These are phyloP conservation scores for Dendrolimus pini DNA, from an alignment of 2,888 invertebrate species.

Conservation along the genomic window DNA sequence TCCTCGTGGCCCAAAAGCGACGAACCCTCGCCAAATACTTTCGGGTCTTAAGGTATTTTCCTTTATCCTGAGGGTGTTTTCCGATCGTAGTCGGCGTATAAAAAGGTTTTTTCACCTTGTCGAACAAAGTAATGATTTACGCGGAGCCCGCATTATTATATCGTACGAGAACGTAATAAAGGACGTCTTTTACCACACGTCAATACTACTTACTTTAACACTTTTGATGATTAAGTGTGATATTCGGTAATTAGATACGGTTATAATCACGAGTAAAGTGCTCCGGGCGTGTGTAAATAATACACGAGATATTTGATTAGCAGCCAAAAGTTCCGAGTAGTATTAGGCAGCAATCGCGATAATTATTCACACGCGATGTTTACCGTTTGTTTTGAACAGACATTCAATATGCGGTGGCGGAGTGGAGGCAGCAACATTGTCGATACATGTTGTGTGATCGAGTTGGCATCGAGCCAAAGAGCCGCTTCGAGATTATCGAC, in stretches of 20 bases:
- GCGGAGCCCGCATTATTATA: slow-evolving; percentile 12
- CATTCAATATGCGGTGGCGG: slow-evolving; percentile 37
- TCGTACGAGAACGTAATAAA: slow-evolving; percentile 15
- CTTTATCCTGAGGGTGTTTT: slow-evolving; percentile 36
- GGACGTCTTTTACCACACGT: slow-evolving; percentile 10
- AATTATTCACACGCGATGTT: slow-evolving; percentile 19
- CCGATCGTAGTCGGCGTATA: slow-evolving; percentile 28
- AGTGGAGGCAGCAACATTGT: slow-evolving; percentile 37
- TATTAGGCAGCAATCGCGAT: slow-evolving; percentile 37
- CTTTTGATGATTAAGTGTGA: slow-evolving; percentile 17
- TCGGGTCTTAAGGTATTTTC: slow-evolving; percentile 40
- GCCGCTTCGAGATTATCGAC: slow-evolving; percentile 45
- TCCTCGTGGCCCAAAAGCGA: slow-evolving; percentile 38
- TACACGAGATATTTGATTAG: slow-evolving; percentile 52
- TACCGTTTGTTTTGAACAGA: slow-evolving; percentile 34
- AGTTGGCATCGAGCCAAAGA: slow-evolving; percentile 54
- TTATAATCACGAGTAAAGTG: slow-evolving; percentile 32
- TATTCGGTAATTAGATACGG: slow-evolving; percentile 33
- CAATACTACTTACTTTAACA: neutral
- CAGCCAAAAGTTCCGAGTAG: slow-evolving; percentile 43
- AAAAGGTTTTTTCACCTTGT: slow-evolving; percentile 22
- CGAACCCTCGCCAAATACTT: slow-evolving; percentile 50
- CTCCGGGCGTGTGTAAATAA: slow-evolving; percentile 38
- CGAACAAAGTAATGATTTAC: slow-evolving; percentile 24
- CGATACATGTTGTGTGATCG: slow-evolving; percentile 43